These are phyloP conservation scores for Caenorhabditis zanzibari DNA, from an alignment of 2,888 invertebrate species.

Conservation along the genomic window DNA sequence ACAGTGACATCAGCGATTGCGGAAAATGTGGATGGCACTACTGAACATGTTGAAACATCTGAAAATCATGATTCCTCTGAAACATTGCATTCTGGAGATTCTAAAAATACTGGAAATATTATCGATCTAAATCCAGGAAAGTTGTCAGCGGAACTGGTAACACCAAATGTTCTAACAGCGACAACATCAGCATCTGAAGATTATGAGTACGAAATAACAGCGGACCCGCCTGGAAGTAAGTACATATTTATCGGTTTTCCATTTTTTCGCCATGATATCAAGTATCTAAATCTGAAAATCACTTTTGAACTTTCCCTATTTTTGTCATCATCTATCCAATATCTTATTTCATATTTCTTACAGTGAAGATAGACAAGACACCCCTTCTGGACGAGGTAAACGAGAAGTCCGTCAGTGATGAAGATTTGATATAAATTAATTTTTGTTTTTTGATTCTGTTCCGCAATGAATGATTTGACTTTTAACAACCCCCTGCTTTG, in stretches of 20 bases:
- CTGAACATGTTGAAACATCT: conserved; percentile 11
- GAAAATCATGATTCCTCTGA: neutral
- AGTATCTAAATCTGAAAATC: neutral
- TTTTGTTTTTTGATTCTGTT: conserved; percentile 13
- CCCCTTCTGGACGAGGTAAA: conserved; percentile 60
- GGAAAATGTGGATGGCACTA: conserved; percentile 7
- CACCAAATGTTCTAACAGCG: neutral
- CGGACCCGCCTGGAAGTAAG: conserved; percentile 67
- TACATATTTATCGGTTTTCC: too few relatives aligned
- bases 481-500: neutral
- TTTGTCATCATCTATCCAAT: too few relatives aligned
- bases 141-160: conserved; percentile 36
- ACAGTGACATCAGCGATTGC: conserved; percentile 3
- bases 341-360: neutral
- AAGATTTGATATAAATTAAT: conserved; percentile 59
- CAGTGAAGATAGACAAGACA: conserved; percentile 67
- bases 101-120: conserved; percentile 15
- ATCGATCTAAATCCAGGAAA: conserved; percentile 17
- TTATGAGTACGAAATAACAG: conserved; percentile 68
- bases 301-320: neutral
- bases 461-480: conserved; percentile 21
- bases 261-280: neutral
- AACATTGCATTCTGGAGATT: conserved; percentile 57
- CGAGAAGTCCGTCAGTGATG: conserved; percentile 57
- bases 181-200: conserved; percentile 32